Conservation (phyloP, 2,113 vertebrate genomes). For the Xiphophorus couchianus region DNA sequence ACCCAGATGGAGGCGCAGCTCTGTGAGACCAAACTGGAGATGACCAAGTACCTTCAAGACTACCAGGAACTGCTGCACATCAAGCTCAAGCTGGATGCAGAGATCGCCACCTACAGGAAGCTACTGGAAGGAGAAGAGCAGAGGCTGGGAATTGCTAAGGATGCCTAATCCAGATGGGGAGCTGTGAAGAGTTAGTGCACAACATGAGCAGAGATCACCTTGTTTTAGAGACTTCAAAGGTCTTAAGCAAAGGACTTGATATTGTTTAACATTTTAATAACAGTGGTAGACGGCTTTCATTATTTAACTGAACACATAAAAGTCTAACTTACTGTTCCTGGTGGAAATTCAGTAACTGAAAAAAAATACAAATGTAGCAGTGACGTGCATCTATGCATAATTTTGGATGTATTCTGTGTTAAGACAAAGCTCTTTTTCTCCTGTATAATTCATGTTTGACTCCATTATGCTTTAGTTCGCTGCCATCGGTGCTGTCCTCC, state of each 20-base stretch:
- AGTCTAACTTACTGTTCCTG: not conserved
- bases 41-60: slow-evolving; percentile 76
- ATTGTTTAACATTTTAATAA: not conserved
- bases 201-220: slow-evolving; percentile 16
- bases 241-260: not conserved
- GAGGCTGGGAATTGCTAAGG: slow-evolving; percentile 76
- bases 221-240: not conserved
- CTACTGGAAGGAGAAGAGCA: slow-evolving; percentile 83
- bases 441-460: slow-evolving; percentile 6
- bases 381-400: not conserved
- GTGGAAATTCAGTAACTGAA: not conserved
- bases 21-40: slow-evolving; percentile 80
- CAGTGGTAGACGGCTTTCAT: not conserved
- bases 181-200: slow-evolving; percentile 13
- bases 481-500: not conserved
- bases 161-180: slow-evolving; percentile 31
- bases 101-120: slow-evolving; percentile 84
- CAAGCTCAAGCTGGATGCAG: slow-evolving; percentile 83
- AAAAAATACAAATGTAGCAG: not conserved
- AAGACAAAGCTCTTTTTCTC: slow-evolving; percentile 1
- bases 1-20: slow-evolving; percentile 81
- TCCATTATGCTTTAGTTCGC: not conserved
- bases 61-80: slow-evolving; percentile 79
- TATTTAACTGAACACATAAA: not conserved
- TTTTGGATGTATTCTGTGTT: not conserved